phyloP scores from a whole-genome alignment of 1,140 invertebrate species.

The Himalopsyche phryganea region DNA sequence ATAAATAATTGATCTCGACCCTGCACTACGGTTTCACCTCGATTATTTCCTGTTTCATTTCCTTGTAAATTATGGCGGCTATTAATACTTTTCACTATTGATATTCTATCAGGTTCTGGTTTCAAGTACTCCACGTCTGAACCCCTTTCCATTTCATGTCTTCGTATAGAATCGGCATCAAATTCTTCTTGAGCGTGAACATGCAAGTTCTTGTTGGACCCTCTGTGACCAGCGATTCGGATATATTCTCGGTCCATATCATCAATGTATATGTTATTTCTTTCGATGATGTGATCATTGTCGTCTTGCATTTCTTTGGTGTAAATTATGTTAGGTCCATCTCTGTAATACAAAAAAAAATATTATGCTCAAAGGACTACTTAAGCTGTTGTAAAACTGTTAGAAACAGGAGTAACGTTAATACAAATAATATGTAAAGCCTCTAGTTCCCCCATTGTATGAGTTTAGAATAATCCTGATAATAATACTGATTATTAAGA shows the following conservation, averaged over 20 bases:
- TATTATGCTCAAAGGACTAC: no score
- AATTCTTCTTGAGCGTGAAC: constrained; percentile 44
- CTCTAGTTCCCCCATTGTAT: background rate
- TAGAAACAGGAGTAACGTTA: no score
- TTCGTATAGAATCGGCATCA: constrained; percentile 66
- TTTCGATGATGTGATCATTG: constrained; percentile 52
- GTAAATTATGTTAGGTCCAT: constrained; percentile 53
- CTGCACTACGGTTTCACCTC: constrained; percentile 38
- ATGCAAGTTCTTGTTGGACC: constrained; percentile 46
- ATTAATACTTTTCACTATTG: constrained; percentile 38
- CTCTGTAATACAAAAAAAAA: constrained; percentile 39
- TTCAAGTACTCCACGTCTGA: constrained; percentile 60
- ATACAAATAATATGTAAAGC: no score
- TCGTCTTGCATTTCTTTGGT: constrained; percentile 55
- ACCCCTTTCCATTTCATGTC: constrained; percentile 73
- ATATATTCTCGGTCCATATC: constrained; percentile 56
- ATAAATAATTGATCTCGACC: constrained; percentile 71
- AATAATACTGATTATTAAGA: no score
- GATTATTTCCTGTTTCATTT: constrained; percentile 38
- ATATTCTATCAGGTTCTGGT: constrained; percentile 41
- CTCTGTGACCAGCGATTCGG: constrained; percentile 49
- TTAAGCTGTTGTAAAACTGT: no score
- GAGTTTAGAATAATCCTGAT: no score
- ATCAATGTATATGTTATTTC: constrained; percentile 56
- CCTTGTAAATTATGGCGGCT: constrained; percentile 40